Evolutionary conservation across 53 echinoderm and acorn worm genomes (phyloP), one percentile per base, ranked within the genome.

Genomic region (Pentamera pediparva): DNA sequence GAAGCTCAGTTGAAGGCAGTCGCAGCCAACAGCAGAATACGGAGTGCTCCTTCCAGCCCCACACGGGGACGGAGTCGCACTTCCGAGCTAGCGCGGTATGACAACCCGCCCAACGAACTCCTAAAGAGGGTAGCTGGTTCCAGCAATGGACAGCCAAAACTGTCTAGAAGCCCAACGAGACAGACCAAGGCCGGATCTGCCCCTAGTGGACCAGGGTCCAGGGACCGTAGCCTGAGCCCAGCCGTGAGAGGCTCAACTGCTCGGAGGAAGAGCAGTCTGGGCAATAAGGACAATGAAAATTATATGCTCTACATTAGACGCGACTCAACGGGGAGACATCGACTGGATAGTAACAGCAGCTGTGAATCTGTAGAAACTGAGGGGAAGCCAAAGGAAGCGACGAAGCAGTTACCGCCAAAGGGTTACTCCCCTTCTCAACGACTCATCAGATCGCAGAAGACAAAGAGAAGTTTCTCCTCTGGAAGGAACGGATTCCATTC

Each of bases 31-130:
- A 31, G 11, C 31, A 37, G 51, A 8, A 38, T 75, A 30, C 82
- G 69, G 24, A 92, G 92, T 56, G 92, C 92, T 4, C 92, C 92
- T 24, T 84, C 92, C 18, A 92, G 92, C 74, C 92, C 92, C 11
- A 92, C 87, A 15, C 70, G 92, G 39, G 60, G 41, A 38, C 61
- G 57, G 52, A 76, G 74, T 37, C 65, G 61, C 24, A 49, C 76
- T 21, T 47, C 43, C 2, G 40, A 75, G 39, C 73, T 72, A 5
- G 52, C 73, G 17, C 51, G 30, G 32, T 72, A 53, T 19, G 55
- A 51, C 26, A 54, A 72, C 55, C 73, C 52, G 54, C 73, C 52
- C n/a, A 54, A 37, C 36, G 73, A 72, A 37, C 24, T 72, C 13
- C 28, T 72, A 9, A 72, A 72, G 54, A 50, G 73, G 17, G 54